Evolutionary conservation across 2,113 vertebrate genomes (phyloP).

Genomic region (Ivindomyrus marchei): DNA sequence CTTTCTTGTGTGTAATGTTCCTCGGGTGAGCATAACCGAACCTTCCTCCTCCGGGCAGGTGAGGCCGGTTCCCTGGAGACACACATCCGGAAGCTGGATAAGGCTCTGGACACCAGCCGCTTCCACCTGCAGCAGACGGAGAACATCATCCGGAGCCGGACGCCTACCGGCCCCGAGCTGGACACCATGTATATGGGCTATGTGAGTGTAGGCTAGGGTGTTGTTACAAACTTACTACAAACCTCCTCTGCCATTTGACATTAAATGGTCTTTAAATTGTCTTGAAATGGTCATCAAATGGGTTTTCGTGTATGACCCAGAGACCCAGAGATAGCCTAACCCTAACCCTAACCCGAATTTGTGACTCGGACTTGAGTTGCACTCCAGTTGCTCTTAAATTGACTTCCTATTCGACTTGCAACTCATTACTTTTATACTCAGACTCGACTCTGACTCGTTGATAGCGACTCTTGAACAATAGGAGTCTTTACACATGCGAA

Average conservation of each 20-base stretch:
- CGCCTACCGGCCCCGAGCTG: slow-evolving; percentile 76
- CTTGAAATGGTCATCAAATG: not conserved
- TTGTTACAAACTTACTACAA: not conserved
- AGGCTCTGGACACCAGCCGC: slow-evolving; percentile 71
- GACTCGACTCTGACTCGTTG: too few relatives aligned
- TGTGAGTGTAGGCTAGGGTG: slow-evolving; percentile 61
- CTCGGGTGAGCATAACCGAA: not conserved
- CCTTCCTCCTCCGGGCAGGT: slow-evolving; percentile 50
- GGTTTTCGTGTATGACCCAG: not conserved
- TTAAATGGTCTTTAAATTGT: not conserved
- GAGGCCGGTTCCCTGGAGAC: slow-evolving; percentile 70
- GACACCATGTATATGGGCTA: slow-evolving; percentile 92
- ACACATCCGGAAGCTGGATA: slow-evolving; percentile 69
- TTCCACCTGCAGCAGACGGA: slow-evolving; percentile 81
- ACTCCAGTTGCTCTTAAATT: too few relatives aligned
- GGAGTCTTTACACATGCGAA: too few relatives aligned
- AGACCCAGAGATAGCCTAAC: not conserved
- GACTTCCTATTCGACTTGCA: too few relatives aligned
- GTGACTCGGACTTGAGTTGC: not conserved
- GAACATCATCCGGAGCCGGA: slow-evolving; percentile 77
- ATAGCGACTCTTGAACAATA: too few relatives aligned
- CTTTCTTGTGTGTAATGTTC: not conserved
- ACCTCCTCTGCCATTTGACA: not conserved
- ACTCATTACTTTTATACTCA: too few relatives aligned
- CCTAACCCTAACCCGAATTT: not conserved